Base-by-base conservation (phyloP, 2,113 vertebrate species). In the Panthera uncia region DNA sequence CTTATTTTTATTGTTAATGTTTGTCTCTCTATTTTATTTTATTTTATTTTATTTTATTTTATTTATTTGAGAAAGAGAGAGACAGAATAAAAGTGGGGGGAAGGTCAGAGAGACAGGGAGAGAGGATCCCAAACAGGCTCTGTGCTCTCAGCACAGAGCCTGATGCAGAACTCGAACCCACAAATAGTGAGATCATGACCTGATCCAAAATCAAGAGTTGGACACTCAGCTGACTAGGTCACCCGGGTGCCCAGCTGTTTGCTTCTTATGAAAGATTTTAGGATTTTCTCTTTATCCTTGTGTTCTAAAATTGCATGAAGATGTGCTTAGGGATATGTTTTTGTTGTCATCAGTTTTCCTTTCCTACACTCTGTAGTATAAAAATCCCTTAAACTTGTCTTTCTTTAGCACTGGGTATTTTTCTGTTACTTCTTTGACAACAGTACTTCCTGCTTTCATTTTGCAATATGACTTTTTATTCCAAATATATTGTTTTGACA, bases 391-490 rank as follows among this genome's bases (percentile, higher is more conserved):
- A 91, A 78, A 79, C 38, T 68, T 8, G 57, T 4, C 31, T 85
- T 85, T 61, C 18, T 69, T 61, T 74, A 83, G 86, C 41, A 83
- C n/a, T 89, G 21, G 25, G 52, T 33, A 83, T 52, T 66, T 90
- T 93, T 84, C 63, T 55, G 29, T 73, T 74, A n/a, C 55, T 65
- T 74, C 55, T 41, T 76, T 66, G 33, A 55, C 52, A 80, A 78
- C 29, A 74, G 16, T 83, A 76, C 74, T 85, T 69, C 14, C n/a
- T 61, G 31, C 29, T 85, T 3, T 25, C 14, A 65, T 41, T 81
- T 68, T 91, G 89, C 55, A 68, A 48, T 63, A 78, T 25, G 38
- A 52, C 3, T 27, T 79, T 95, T 83, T 31, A n/a, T 89, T 68
- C 31, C 45, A 89, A 93, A 61, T 48, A 78, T 48, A 68, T 89